Evolutionary conservation across 2,888 invertebrate species (phyloP).

Genomic region (Bimastos eiseni): DNA sequence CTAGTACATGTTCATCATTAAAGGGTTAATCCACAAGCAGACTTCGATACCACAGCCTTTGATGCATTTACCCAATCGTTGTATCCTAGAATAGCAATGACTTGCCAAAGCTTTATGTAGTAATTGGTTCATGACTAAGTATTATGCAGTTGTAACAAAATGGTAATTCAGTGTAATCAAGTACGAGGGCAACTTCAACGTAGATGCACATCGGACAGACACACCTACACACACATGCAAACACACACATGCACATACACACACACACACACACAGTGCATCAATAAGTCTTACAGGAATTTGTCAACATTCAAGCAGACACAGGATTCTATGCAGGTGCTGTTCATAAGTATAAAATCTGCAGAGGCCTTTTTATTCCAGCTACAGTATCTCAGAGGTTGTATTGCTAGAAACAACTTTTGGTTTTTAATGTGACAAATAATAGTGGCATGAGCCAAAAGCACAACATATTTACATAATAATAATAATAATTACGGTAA

Average conservation of each 20-base stretch:
- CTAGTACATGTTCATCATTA: no score
- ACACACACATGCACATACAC: background rate
- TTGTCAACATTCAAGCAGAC: background rate
- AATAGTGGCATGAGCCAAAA: background rate
- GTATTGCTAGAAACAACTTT: background rate
- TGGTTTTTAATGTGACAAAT: background rate
- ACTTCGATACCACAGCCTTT: background rate
- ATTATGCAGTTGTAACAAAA: constrained; percentile 13
- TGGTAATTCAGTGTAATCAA: background rate
- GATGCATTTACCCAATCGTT: background rate
- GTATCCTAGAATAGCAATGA: background rate
- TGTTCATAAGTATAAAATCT: background rate
- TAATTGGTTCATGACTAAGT: background rate
- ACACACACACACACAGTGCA: background rate
- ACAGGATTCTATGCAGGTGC: constrained; percentile 13
- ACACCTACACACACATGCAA: background rate
- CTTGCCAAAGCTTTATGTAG: background rate
- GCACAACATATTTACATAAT: background rate
- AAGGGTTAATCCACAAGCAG: background rate
- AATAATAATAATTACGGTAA: background rate
- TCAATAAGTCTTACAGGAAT: background rate
- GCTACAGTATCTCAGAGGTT: background rate
- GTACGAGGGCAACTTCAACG: background rate
- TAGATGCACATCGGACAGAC: no score
- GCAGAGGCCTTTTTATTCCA: background rate